A percentile compares a stretch with the other conserved stretches of the same genome.
Conservation (phyloP, 2,888 invertebrate species). For the Abrostola triplasia region DNA sequence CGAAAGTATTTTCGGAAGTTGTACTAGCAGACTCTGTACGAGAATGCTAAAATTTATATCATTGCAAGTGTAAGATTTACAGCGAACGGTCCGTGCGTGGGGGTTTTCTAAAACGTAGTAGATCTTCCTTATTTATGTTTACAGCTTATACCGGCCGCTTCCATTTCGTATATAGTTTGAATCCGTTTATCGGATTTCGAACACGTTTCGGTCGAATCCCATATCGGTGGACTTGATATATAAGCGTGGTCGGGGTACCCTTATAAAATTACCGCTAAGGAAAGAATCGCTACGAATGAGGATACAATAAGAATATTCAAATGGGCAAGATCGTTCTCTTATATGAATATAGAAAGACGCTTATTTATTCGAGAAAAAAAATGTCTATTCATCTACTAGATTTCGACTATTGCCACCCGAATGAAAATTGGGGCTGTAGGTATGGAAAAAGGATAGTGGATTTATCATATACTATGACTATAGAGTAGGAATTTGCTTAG, state of each 20-base stretch:
- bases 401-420: slow-evolving; percentile 45
- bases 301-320: slow-evolving; percentile 70
- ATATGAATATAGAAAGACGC: slow-evolving; percentile 60
- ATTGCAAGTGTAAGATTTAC: slow-evolving; percentile 82
- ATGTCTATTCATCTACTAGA: slow-evolving; percentile 51
- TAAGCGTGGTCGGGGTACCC: slow-evolving; percentile 71
- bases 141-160: slow-evolving; percentile 83
- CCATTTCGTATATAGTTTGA: slow-evolving; percentile 83
- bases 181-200: slow-evolving; percentile 87
- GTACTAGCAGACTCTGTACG: slow-evolving; percentile 48
- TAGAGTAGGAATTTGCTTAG: slow-evolving; percentile 30
- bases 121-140: slow-evolving; percentile 87
- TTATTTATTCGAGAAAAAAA: slow-evolving; percentile 58
- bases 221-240: slow-evolving; percentile 82
- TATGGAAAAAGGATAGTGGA: slow-evolving; percentile 28
- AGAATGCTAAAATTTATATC: slow-evolving; percentile 78
- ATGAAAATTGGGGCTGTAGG: slow-evolving; percentile 44
- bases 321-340: slow-evolving; percentile 53
- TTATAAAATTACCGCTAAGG: slow-evolving; percentile 74
- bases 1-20: slow-evolving; percentile 54
- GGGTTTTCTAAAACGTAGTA: slow-evolving; percentile 85
- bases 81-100: slow-evolving; percentile 79
- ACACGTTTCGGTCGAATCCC: slow-evolving; percentile 81
- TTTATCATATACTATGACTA: slow-evolving; percentile 28
- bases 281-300: slow-evolving; percentile 70